A percentile compares a stretch with the other conserved stretches of the same genome.
These are phyloP conservation scores for Liposcelis brunnea DNA, from an alignment of 2,888 invertebrate genomes.

Conservation along the genomic window DNA sequence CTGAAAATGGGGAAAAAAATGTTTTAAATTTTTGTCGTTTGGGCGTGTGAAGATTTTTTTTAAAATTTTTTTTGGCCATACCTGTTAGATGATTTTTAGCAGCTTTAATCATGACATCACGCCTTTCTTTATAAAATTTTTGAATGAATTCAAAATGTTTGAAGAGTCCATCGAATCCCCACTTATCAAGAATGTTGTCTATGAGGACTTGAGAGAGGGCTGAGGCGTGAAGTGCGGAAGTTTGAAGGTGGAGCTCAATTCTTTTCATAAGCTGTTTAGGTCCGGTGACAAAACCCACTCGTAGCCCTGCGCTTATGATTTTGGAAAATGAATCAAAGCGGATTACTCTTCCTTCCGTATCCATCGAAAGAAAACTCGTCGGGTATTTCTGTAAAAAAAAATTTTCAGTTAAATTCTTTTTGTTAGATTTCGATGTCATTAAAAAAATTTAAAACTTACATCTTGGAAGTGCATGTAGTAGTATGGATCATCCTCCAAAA, in stretches of 20 bases:
- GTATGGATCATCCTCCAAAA: conserved; percentile 70
- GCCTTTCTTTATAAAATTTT: conserved; percentile 41
- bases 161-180: conserved; percentile 42
- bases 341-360: conserved; percentile 56
- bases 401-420: background rate
- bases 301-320: conserved; percentile 44
- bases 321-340: conserved; percentile 65
- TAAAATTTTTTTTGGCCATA: conserved; percentile 18
- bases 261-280: conserved; percentile 42
- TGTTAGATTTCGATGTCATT: background rate
- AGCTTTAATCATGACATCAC: conserved; percentile 41
- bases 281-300: conserved; percentile 57
- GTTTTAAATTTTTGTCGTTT: background rate
- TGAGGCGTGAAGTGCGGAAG: conserved; percentile 44
- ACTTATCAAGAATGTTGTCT: conserved; percentile 34
- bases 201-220: conserved; percentile 44
- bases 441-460: conserved; percentile 12
- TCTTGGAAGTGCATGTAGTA: conserved; percentile 56
- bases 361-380: conserved; percentile 52
- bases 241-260: conserved; percentile 53
- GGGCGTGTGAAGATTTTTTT: background rate
- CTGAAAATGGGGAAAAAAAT: conserved; percentile 21
- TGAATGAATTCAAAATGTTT: conserved; percentile 39
- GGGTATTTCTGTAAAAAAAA: conserved; percentile 28
- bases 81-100: conserved; percentile 40